phyloP scores from a whole-genome alignment of 2,888 invertebrate genomes.

The Nudaria mundana region DNA sequence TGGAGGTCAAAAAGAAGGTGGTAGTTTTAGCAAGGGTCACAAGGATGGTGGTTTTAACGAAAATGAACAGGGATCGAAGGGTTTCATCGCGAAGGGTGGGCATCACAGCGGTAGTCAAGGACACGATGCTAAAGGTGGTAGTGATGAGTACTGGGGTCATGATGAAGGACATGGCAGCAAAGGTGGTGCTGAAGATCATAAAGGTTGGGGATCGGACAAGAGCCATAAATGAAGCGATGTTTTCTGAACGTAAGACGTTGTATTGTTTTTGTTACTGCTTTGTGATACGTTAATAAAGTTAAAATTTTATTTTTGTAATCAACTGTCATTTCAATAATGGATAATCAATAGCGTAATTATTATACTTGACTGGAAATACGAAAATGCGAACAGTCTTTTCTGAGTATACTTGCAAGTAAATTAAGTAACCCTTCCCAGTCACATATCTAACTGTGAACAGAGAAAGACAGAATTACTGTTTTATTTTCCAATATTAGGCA shows the following conservation, averaged over 20 bases:
- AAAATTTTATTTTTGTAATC: conserved; percentile 25
- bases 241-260: conserved; percentile 16
- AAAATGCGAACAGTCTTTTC: too few species aligned
- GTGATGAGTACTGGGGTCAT: conserved; percentile 87
- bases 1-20: conserved; percentile 89
- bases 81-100: conserved; percentile 88
- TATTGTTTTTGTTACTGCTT: conserved; percentile 64
- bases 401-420: too few species aligned
- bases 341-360: too few species aligned
- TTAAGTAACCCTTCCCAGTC: too few species aligned
- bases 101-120: conserved; percentile 89
- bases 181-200: conserved; percentile 88
- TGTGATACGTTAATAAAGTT: conserved; percentile 50
- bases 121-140: conserved; percentile 87
- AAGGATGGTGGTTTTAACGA: conserved; percentile 88
- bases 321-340: neutral
- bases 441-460: too few species aligned
- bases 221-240: conserved; percentile 53
- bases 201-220: conserved; percentile 86
- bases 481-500: too few species aligned
- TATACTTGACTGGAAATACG: neutral
- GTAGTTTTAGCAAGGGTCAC: conserved; percentile 89
- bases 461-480: too few species aligned
- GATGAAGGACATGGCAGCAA: conserved; percentile 87
- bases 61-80: conserved; percentile 89